Evolutionary conservation across 2,797 vertebrate species (phyloP), one percentile per base, ranked within the genome.

Genomic region (Hypotaenidia philippensis): DNA sequence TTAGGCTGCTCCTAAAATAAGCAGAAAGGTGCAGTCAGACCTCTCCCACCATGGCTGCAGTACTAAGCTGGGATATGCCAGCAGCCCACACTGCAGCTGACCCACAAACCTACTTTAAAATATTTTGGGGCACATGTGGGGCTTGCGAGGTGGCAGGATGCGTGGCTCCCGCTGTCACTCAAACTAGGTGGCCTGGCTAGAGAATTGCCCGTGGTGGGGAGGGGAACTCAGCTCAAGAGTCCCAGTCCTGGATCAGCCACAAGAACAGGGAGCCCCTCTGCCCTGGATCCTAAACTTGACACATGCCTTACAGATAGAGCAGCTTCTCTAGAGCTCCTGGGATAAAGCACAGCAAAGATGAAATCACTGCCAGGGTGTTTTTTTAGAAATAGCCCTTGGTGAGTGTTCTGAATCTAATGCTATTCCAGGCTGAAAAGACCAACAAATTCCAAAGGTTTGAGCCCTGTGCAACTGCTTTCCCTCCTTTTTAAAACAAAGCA

Each of bases 41-140:
- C 59, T 96, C n/a, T 95, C 77, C 87, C 59, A 79, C 77, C 56
- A 72, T 79, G 77, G 63, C 70, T 90, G 69, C 49, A 12, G 61
- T 22, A 21, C 85, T 63, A 47, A 91, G 85, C 52, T 87, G 80
- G 57, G 59, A 59, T 86, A 8, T 40, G 60, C 77, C 1, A 1
- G 25, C 66, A 94, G 74, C 77, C 34, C 83, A 59, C 86, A 70
- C 26, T 52, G 90, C 93, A 93, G 63, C 94, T 97, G 93, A 84
- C 95, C 93, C 93, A 93, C 70, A 97, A 95, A 97, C 94, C 95
- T 84, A 90, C 82, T 96, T 97, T 52, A 23, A 82, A 82, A 84
- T 34, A 74, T 92, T 94, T 92, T 59, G 86, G 88, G 92, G 82
- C 85, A 63, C 9, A 3, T 94, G 45, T 81, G 74, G 72, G 94